Conservation (phyloP, 2,888 invertebrate genomes). For the Globia sparganii region DNA sequence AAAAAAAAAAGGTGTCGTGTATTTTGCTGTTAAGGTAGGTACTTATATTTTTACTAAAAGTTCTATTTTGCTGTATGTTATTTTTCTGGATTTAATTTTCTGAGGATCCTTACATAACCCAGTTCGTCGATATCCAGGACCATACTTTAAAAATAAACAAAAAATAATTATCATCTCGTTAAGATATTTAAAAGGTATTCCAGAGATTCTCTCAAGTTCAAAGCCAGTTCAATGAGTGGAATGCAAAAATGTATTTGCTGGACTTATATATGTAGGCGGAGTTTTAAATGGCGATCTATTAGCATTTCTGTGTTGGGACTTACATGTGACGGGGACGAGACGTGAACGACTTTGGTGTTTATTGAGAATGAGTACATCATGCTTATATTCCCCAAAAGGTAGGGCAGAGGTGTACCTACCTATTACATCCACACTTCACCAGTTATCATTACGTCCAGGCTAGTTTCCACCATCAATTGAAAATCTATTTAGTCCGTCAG, state of each 20-base stretch:
- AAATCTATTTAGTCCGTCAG: too few species aligned
- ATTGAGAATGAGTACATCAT: neutral
- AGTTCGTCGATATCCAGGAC: neutral
- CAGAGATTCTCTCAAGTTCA: conserved; percentile 35
- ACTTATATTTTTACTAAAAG: neutral
- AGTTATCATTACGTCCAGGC: too few species aligned
- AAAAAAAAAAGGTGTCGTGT: too few species aligned
- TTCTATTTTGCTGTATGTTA: too few species aligned
- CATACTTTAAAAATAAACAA: conserved; percentile 1
- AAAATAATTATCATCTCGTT: conserved; percentile 40
- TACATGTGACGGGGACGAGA: conserved; percentile 51
- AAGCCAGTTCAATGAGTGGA: conserved; percentile 67
- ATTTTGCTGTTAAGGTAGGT: too few species aligned
- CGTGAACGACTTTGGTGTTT: conserved; percentile 43
- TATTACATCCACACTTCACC: neutral
- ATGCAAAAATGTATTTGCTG: conserved; percentile 82
- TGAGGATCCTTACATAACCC: neutral
- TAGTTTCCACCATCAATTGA: too few species aligned
- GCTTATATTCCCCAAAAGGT: neutral
- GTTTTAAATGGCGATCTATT: conserved; percentile 84
- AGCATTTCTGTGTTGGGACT: conserved; percentile 79
- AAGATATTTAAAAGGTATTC: conserved; percentile 46
- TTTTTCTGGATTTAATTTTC: neutral
- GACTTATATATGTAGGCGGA: conserved; percentile 76
- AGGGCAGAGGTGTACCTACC: neutral